phyloP scores from a whole-genome alignment of 2,888 invertebrate species.

The Tenodera sinensis region DNA sequence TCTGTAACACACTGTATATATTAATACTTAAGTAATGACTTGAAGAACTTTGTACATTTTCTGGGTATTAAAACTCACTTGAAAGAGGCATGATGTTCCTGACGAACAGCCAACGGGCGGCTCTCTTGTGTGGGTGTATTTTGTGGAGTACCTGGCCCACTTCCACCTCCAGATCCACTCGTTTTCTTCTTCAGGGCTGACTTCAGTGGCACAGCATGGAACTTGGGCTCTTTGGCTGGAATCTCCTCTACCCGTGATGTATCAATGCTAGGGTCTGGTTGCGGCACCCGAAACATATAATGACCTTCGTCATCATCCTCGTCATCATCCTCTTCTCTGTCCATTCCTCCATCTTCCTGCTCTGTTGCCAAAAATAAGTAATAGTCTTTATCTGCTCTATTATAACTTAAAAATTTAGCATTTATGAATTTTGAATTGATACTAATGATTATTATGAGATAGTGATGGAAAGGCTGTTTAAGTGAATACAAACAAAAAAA shows the following conservation, averaged over 20 bases:
- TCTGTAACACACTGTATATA: background rate
- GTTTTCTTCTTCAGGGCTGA: slow-evolving; percentile 84
- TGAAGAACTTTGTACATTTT: background rate
- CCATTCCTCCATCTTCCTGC: slow-evolving; percentile 54
- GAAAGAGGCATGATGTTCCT: slow-evolving; percentile 75
- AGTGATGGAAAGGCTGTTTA: too few species aligned
- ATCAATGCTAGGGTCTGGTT: slow-evolving; percentile 67
- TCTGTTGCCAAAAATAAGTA: slow-evolving; percentile 42
- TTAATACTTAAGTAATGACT: background rate
- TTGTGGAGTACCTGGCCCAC: slow-evolving; percentile 62
- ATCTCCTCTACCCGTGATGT: slow-evolving; percentile 86
- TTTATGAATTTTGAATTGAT: too few species aligned
- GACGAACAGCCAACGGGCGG: slow-evolving; percentile 63
- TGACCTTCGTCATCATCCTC: slow-evolving; percentile 49
- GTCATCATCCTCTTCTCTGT: slow-evolving; percentile 43
- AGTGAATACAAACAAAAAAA: too few species aligned
- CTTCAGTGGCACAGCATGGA: slow-evolving; percentile 87
- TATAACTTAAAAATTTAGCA: too few species aligned
- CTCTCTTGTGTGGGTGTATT: slow-evolving; percentile 70
- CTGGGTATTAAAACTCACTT: slow-evolving; percentile 58
- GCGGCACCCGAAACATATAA: slow-evolving; percentile 55
- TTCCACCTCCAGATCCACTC: slow-evolving; percentile 46
- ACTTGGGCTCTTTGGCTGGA: slow-evolving; percentile 87
- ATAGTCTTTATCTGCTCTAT: too few species aligned
- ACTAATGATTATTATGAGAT: too few species aligned